A percentile compares a stretch with the other conserved stretches of the same genome.
These are phyloP conservation scores for Scolanthus callimorphus DNA, from an alignment of 92 coral and sea anemone genomes.

Conservation along the genomic window DNA sequence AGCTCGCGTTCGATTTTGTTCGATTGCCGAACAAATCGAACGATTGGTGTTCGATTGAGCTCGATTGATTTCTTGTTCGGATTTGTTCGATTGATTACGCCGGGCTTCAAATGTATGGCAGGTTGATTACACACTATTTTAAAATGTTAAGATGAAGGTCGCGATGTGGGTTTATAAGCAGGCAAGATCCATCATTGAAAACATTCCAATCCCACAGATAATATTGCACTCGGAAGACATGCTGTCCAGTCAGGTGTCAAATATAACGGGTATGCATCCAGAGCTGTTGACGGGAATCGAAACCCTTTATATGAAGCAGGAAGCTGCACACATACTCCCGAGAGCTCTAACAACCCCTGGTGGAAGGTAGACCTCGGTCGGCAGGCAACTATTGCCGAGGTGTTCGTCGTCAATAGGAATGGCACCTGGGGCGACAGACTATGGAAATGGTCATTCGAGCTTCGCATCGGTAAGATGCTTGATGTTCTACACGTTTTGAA, in stretches of 20 bases:
- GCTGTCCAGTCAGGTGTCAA: conserved; percentile 1
- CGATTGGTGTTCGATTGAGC: too few relatives aligned
- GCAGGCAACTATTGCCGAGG: not conserved
- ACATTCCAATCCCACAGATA: not conserved
- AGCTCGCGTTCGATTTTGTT: too few relatives aligned
- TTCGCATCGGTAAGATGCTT: conserved; percentile 6
- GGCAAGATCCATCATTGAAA: too few relatives aligned
- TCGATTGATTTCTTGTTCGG: too few relatives aligned
- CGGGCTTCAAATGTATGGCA: too few relatives aligned
- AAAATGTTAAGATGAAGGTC: too few relatives aligned
- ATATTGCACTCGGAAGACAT: conserved; percentile 1
- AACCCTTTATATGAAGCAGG: not conserved
- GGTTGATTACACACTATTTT: too few relatives aligned
- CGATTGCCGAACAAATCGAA: too few relatives aligned
- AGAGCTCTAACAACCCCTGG: not conserved
- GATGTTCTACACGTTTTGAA: too few relatives aligned
- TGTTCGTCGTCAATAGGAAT: not conserved
- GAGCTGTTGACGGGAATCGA: conserved; percentile 19
- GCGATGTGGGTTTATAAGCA: too few relatives aligned
- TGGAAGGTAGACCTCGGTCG: conserved; percentile 9
- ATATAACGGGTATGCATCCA: conserved; percentile 1
- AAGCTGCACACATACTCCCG: conserved; percentile 8
- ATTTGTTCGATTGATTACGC: too few relatives aligned
- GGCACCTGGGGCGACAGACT: not conserved
- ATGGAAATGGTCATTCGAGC: conserved; percentile 4